phyloP scores from a whole-genome alignment of 1,140 invertebrate genomes.

The Pristionchus pacificus region DNA sequence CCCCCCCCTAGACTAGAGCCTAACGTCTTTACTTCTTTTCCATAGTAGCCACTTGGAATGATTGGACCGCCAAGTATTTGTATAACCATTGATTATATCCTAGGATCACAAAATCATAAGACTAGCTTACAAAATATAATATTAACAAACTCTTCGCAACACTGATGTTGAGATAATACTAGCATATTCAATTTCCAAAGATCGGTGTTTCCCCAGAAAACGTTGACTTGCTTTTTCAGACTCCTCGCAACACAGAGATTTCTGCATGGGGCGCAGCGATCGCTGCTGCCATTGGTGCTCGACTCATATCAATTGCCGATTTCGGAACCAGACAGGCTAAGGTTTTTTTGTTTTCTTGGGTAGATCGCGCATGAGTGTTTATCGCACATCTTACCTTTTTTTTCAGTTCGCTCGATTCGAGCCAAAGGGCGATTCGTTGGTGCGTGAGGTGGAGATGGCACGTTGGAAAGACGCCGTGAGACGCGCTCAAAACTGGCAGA shows the following conservation, averaged over 20 bases:
- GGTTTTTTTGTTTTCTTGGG: not conserved
- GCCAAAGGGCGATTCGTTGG: conserved; percentile 17
- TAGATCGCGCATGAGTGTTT: not conserved
- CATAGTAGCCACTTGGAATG: no score
- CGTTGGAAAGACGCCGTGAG: conserved; percentile 35
- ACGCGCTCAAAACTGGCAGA: conserved; percentile 18
- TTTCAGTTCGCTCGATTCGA: conserved; percentile 21
- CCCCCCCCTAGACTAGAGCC: no score
- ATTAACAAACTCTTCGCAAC: no score
- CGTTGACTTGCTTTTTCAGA: not conserved
- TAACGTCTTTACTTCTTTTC: no score
- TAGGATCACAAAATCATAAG: no score
- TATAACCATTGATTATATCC: no score
- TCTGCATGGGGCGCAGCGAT: conserved; percentile 44
- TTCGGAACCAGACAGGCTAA: conserved; percentile 17
- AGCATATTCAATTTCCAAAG: no score
- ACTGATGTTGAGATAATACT: no score
- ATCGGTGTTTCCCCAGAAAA: not conserved
- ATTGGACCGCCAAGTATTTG: no score
- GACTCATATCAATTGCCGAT: conserved; percentile 34
- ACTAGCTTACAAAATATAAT: no score
- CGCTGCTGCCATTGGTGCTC: conserved; percentile 47
- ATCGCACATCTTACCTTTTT: no score
- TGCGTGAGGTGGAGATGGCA: conserved; percentile 21
- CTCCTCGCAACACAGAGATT: conserved; percentile 52